Evolutionary conservation across 2,888 invertebrate genomes (phyloP).

Genomic region (Torymus aiolomorphi): DNA sequence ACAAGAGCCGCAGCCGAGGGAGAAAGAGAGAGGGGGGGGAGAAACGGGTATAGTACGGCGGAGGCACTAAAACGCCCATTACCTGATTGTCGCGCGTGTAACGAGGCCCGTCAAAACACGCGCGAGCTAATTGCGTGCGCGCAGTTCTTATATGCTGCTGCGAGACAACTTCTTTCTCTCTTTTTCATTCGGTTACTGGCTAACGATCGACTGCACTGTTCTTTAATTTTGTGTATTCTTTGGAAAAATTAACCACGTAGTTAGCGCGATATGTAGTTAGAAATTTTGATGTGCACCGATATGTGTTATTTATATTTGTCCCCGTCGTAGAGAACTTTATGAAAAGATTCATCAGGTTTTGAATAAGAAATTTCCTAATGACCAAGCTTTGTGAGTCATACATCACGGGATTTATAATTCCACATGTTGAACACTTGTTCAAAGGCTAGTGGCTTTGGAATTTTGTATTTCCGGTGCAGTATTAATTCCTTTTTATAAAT

Average conservation of each 20-base stretch:
- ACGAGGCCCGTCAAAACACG: conserved; percentile 51
- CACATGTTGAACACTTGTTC: conserved; percentile 47
- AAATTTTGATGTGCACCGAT: too few species aligned
- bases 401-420: conserved; percentile 29
- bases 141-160: too few species aligned
- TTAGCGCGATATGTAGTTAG: too few species aligned
- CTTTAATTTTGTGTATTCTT: too few species aligned
- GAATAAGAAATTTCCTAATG: too few species aligned
- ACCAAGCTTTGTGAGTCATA: conserved; percentile 16
- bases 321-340: too few species aligned
- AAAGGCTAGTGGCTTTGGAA: conserved; percentile 26
- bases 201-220: too few species aligned
- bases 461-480: conserved; percentile 12
- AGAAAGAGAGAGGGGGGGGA: conserved; percentile 4
- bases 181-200: not conserved
- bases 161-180: conserved; percentile 4
- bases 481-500: conserved; percentile 13
- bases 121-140: conserved; percentile 39
- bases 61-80: conserved; percentile 43
- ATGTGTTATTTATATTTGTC: too few species aligned
- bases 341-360: too few species aligned
- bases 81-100: conserved; percentile 44
- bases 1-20: not conserved
- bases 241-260: too few species aligned
- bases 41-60: not conserved